These are phyloP conservation scores for Agelas oroides DNA, from an alignment of 37 sponge, comb jelly and placozoan species.

Conservation along the genomic window DNA sequence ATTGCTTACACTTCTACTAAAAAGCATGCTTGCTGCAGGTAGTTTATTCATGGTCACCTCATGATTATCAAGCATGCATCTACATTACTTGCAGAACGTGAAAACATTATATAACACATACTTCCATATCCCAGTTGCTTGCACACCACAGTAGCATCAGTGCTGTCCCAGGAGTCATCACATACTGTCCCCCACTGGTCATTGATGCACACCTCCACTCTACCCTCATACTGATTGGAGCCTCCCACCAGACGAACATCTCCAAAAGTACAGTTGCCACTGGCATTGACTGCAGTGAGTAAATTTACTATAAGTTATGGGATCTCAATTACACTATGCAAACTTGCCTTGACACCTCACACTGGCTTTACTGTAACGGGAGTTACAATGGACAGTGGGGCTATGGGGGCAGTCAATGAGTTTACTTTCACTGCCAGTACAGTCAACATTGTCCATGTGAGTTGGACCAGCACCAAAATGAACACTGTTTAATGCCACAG, in stretches of 20 bases:
- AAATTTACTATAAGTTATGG: no score
- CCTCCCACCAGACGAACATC: slow-evolving; percentile 22
- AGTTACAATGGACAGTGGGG: background rate
- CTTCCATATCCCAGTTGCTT: background rate
- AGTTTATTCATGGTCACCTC: no score
- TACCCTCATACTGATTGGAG: slow-evolving; percentile 10
- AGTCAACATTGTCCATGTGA: slow-evolving; percentile 2
- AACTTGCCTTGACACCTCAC: background rate
- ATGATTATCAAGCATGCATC: no score
- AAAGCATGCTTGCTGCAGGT: no score
- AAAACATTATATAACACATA: no score
- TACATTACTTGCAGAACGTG: no score
- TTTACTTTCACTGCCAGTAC: background rate
- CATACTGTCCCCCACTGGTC: slow-evolving; percentile 14
- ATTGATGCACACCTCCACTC: slow-evolving; percentile 29
- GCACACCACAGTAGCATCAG: slow-evolving; percentile 10
- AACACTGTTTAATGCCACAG: background rate
- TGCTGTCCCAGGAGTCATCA: slow-evolving; percentile 1
- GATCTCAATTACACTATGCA: no score
- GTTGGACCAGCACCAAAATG: slow-evolving; percentile 20
- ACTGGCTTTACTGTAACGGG: background rate
- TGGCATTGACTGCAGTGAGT: no score
- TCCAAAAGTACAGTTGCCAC: slow-evolving; percentile 3
- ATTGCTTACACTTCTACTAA: no score
- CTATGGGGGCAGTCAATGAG: slow-evolving; percentile 2